A percentile compares a stretch with the other conserved stretches of the same genome.
These are phyloP conservation scores for Knipowitschia caucasica DNA, from an alignment of 2,797 vertebrate species.

Conservation along the genomic window DNA sequence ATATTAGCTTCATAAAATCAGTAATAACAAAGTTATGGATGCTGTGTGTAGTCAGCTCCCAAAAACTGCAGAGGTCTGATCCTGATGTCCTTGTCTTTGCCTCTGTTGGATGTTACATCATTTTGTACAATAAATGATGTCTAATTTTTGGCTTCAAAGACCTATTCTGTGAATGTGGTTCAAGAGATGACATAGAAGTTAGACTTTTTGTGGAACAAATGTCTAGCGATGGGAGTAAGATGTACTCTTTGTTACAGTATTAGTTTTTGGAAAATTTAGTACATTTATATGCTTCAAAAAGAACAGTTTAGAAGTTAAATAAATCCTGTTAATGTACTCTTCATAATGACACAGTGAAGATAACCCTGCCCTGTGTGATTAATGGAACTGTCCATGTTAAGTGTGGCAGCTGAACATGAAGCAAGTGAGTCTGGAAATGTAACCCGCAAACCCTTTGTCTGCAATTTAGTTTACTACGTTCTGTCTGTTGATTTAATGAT, in stretches of 20 bases:
- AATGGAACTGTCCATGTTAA: not conserved
- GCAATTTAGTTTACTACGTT: no score
- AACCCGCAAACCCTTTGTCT: no score
- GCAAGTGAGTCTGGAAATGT: no score
- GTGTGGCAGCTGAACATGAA: no score
- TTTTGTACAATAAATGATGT: constrained; percentile 3
- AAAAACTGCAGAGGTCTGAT: constrained; percentile 4
- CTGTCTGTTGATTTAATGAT: no score
- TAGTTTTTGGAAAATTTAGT: no score
- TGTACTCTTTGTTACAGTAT: no score
- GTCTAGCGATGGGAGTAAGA: no score
- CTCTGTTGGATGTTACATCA: constrained; percentile 5
- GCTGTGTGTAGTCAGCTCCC: not conserved
- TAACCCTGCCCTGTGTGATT: not conserved
- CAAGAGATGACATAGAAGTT: not conserved
- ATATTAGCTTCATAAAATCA: no score
- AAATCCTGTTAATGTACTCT: no score
- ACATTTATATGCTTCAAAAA: not conserved
- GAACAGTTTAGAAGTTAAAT: not conserved
- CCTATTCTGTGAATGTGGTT: not conserved
- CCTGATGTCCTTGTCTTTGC: constrained; percentile 6
- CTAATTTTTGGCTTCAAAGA: constrained; percentile 8
- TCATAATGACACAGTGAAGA: no score
- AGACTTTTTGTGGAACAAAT: not conserved
- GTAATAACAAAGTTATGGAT: not conserved